These are phyloP conservation scores for Nemapogon koenigi DNA, from an alignment of 2,888 invertebrate genomes.

Conservation along the genomic window DNA sequence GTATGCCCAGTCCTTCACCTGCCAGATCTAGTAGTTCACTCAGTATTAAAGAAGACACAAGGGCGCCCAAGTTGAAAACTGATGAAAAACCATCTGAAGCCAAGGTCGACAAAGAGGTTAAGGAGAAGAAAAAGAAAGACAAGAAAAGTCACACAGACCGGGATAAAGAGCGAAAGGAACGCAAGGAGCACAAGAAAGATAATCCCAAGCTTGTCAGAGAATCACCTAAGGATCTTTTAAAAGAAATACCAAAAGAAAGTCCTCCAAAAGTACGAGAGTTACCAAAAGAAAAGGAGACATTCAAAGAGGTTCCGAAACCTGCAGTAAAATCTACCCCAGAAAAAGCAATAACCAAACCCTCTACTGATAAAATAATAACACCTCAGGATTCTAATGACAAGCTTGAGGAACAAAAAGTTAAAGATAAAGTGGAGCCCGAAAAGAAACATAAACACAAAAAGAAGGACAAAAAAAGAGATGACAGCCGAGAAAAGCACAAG, in stretches of 20 bases:
- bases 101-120: conserved; percentile 56
- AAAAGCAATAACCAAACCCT: conserved; percentile 50
- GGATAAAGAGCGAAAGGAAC: conserved; percentile 66
- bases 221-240: conserved; percentile 41
- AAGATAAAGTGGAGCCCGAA: conserved; percentile 59
- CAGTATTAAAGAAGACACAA: conserved; percentile 51
- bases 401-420: conserved; percentile 40
- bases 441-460: conserved; percentile 69
- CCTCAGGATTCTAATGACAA: conserved; percentile 42
- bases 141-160: conserved; percentile 70
- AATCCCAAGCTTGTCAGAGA: conserved; percentile 49
- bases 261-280: conserved; percentile 35
- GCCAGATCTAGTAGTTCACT: conserved; percentile 47
- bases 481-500: conserved; percentile 68
- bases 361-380: conserved; percentile 55
- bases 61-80: conserved; percentile 32
- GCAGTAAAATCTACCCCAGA: conserved; percentile 45
- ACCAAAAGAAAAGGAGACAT: conserved; percentile 31
- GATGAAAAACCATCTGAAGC: conserved; percentile 60
- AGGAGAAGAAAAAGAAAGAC: conserved; percentile 67
- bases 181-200: conserved; percentile 66
- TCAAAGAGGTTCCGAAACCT: conserved; percentile 26
- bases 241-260: conserved; percentile 36
- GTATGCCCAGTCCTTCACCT: conserved; percentile 37
- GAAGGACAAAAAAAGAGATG: conserved; percentile 71